phyloP scores from a whole-genome alignment of 2,888 invertebrate genomes.

The Amiota mariae region DNA sequence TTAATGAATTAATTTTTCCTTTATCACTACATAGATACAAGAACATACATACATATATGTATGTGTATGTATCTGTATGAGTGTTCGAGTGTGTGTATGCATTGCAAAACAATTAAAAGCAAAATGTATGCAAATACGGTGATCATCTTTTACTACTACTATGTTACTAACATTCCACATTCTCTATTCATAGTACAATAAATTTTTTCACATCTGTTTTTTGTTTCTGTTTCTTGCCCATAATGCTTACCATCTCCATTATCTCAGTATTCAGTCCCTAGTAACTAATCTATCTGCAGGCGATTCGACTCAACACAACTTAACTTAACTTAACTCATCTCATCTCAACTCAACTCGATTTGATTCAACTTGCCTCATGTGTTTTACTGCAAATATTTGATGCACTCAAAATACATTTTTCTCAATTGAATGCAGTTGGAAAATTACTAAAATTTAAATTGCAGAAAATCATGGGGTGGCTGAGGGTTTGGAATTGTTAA shows the following conservation, averaged over 20 bases:
- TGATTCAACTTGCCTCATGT: background rate
- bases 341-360: too few species aligned
- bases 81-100: background rate
- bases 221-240: too few species aligned
- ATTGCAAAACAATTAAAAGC: background rate
- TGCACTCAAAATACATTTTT: slow-evolving; percentile 39
- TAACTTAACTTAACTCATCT: too few species aligned
- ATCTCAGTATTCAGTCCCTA: too few species aligned
- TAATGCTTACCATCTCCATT: too few species aligned
- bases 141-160: slow-evolving; percentile 7
- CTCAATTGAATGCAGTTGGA: slow-evolving; percentile 13
- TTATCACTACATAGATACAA: background rate
- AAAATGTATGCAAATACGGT: slow-evolving; percentile 16
- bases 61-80: background rate
- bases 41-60: background rate
- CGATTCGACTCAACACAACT: too few species aligned
- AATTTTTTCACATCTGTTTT: too few species aligned
- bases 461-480: too few species aligned
- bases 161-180: too few species aligned
- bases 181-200: too few species aligned
- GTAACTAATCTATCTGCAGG: too few species aligned
- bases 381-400: slow-evolving; percentile 25
- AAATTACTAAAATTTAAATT: background rate
- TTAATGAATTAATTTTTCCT: slow-evolving; percentile 15
- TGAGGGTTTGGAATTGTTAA: too few species aligned